A percentile compares a stretch with the other conserved stretches of the same genome.
Evolutionary conservation across 2,113 vertebrate genomes (phyloP).

Genomic region (Suricata suricatta): DNA sequence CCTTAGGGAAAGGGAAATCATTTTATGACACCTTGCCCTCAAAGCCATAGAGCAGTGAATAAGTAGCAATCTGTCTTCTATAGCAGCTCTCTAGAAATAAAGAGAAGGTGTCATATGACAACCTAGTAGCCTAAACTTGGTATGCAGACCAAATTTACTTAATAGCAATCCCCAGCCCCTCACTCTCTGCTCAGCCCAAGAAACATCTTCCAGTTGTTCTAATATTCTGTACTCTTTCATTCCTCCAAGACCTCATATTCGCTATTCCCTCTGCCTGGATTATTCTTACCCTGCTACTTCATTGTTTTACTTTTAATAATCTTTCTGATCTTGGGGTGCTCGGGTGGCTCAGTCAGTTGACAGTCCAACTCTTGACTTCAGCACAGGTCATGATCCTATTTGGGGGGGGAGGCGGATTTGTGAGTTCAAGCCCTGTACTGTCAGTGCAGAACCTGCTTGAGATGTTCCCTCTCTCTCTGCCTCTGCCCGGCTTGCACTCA

Average conservation of each 20-base stretch:
- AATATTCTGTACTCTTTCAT: background rate
- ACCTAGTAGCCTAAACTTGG: background rate
- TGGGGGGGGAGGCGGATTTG: too few species aligned
- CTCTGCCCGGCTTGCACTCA: background rate
- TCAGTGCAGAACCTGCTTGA: too few species aligned
- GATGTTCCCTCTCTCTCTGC: background rate
- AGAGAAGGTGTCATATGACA: background rate
- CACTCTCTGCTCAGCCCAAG: conserved; percentile 27
- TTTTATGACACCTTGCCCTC: background rate
- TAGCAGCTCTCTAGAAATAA: background rate
- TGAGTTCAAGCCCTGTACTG: too few species aligned
- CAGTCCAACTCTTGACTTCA: background rate
- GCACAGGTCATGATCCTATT: background rate
- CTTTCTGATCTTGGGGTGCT: background rate
- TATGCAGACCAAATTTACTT: background rate
- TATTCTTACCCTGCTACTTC: background rate
- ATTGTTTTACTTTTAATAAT: background rate
- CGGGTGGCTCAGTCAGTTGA: background rate
- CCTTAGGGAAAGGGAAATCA: background rate
- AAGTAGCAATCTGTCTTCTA: conserved; percentile 29
- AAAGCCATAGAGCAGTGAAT: background rate
- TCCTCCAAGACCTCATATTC: background rate
- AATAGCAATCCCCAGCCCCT: background rate
- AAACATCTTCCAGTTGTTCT: background rate
- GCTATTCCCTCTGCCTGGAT: background rate